Percentiles rank a stretch among this genome's conserved stretches.
phyloP scores from a whole-genome alignment of 2,888 invertebrate species.

The Pristionchus fissidentatus region DNA sequence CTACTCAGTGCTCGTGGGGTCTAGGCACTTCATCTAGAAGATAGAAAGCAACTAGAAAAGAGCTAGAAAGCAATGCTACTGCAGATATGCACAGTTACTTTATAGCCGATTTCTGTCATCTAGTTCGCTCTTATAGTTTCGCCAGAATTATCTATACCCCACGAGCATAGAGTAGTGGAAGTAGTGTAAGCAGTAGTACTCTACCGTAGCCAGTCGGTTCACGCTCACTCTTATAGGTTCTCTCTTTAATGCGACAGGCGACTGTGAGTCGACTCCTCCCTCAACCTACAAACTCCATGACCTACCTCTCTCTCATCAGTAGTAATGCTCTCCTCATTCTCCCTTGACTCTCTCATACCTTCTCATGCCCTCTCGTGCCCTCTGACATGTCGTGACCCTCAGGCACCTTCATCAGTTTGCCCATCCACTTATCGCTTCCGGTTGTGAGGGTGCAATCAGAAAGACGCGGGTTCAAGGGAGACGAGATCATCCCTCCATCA shows the following conservation, averaged over 20 bases:
- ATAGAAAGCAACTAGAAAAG: not conserved
- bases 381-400: not conserved
- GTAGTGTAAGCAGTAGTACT: too few species aligned
- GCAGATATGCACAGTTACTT: too few species aligned
- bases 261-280: slow-evolving; percentile 3
- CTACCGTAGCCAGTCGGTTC: not conserved
- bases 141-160: too few species aligned
- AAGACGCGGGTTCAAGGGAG: slow-evolving; percentile 29
- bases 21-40: too few species aligned
- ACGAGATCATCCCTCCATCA: not conserved
- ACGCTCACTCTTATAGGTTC: not conserved
- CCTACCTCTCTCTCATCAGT: not conserved
- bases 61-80: too few species aligned
- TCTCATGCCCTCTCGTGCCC: not conserved
- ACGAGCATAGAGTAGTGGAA: too few species aligned
- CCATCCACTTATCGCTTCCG: slow-evolving; percentile 35
- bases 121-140: too few species aligned
- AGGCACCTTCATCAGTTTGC: slow-evolving; percentile 5
- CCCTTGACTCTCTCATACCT: not conserved
- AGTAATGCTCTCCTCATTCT: not conserved
- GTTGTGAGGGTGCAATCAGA: slow-evolving; percentile 1
- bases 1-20: too few species aligned
- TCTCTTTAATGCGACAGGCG: not conserved
- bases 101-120: too few species aligned
- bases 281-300: slow-evolving; percentile 6